Evolutionary conservation across 2,888 invertebrate species (phyloP).

Genomic region (Calliopum simillimum): DNA sequence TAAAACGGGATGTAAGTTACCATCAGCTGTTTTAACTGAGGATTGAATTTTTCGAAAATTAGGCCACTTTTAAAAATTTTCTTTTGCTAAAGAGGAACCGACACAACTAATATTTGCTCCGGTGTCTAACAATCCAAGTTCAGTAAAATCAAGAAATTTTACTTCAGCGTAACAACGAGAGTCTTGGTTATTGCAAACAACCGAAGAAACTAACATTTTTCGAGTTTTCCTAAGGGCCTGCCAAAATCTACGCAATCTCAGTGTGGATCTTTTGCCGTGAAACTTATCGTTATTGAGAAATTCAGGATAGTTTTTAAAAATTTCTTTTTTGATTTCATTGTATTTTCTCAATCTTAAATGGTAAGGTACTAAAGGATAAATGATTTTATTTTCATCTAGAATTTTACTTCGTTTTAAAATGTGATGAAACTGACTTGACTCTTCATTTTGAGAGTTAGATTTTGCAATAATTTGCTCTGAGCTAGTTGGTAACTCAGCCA

Average conservation of each 20-base stretch:
- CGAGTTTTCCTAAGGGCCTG: neutral
- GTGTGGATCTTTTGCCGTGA: neutral
- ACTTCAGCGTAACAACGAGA: neutral
- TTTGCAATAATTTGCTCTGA: neutral
- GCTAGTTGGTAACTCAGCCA: neutral
- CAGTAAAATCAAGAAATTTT: neutral
- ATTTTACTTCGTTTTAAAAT: neutral
- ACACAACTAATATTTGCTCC: neutral
- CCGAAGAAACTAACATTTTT: constrained; percentile 4
- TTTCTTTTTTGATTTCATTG: constrained; percentile 2
- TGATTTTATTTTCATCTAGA: neutral
- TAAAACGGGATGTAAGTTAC: neutral
- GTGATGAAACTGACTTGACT: neutral
- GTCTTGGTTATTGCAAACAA: neutral
- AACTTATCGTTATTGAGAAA: neutral
- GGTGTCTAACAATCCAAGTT: neutral
- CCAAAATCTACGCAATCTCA: neutral
- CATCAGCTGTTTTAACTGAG: neutral
- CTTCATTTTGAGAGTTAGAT: neutral
- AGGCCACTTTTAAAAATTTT: neutral
- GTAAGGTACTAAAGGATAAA: constrained; percentile 17
- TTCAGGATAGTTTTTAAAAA: neutral
- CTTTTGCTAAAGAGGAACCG: neutral
- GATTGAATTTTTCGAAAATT: neutral
- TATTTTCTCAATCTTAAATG: constrained; percentile 25